Evolutionary conservation across 2,888 invertebrate genomes (phyloP).

Genomic region (Nebria salina): DNA sequence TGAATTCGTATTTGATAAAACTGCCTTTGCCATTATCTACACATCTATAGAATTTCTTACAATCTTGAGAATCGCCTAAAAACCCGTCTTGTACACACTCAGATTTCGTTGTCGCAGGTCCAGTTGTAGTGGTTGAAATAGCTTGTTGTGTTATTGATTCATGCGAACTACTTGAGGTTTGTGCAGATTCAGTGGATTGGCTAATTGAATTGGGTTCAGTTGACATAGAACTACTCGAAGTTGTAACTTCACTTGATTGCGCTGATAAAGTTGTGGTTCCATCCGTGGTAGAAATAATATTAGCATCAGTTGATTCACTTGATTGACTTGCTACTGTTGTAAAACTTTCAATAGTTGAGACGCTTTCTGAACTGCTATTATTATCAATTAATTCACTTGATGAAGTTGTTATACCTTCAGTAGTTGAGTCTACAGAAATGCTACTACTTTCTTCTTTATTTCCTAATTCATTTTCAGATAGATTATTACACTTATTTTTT

Average conservation of each 20-base stretch:
- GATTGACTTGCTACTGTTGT: neutral
- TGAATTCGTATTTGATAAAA: slow-evolving; percentile 74
- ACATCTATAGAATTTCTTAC: slow-evolving; percentile 81
- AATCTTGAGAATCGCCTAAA: slow-evolving; percentile 73
- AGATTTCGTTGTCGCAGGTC: slow-evolving; percentile 48
- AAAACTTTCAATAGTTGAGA: neutral
- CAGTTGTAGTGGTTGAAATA: slow-evolving; percentile 13
- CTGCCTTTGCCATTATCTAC: slow-evolving; percentile 70
- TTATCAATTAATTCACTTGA: neutral
- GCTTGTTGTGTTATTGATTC: slow-evolving; percentile 20
- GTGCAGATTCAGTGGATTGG: neutral
- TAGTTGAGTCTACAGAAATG: neutral
- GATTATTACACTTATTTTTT: slow-evolving; percentile 59
- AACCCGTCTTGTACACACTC: slow-evolving; percentile 76
- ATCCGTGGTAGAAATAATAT: neutral
- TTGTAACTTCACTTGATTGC: neutral
- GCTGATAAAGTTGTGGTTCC: neutral
- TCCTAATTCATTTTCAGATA: slow-evolving; percentile 4
- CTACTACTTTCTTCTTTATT: neutral
- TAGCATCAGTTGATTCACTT: slow-evolving; percentile 4
- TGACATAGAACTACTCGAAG: neutral
- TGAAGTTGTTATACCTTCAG: neutral
- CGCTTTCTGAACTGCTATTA: neutral
- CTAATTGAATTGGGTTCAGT: neutral
- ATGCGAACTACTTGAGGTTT: slow-evolving; percentile 3